Conservation (phyloP, 2,888 invertebrate species). For the Macaria liturata region DNA sequence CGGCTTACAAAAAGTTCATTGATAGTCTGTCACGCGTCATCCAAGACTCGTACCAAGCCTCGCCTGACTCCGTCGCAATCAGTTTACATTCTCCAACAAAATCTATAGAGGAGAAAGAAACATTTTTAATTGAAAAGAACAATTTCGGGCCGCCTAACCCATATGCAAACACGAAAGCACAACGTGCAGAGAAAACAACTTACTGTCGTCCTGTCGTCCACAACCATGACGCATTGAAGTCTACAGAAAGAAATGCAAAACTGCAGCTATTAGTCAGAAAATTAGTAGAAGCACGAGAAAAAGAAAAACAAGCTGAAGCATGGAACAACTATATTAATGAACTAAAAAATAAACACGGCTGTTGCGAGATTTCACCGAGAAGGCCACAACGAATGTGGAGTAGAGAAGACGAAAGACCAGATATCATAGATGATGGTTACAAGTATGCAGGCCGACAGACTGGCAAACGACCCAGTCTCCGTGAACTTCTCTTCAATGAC, state of each 20-base stretch:
- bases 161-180: conserved; percentile 17
- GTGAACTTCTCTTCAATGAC: conserved; percentile 46
- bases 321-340: conserved; percentile 68
- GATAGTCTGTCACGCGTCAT: conserved; percentile 7
- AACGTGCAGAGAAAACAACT: conserved; percentile 51
- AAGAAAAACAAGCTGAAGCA: conserved; percentile 52
- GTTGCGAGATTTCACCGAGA: conserved; percentile 4
- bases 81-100: conserved; percentile 7
- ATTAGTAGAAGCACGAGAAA: conserved; percentile 49
- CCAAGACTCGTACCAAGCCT: conserved; percentile 1
- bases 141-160: neutral
- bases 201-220: conserved; percentile 52
- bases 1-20: conserved; percentile 8
- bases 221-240: conserved; percentile 48
- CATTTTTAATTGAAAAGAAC: conserved; percentile 3
- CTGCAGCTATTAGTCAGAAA: conserved; percentile 52
- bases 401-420: conserved; percentile 26
- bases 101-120: conserved; percentile 2
- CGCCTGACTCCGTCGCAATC: neutral
- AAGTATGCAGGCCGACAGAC: conserved; percentile 30
- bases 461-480: conserved; percentile 37
- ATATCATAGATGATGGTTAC: conserved; percentile 43
- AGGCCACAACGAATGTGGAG: conserved; percentile 4
- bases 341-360: conserved; percentile 54
- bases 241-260: conserved; percentile 52